Percentiles rank a stretch among this genome's conserved stretches.
phyloP scores from a whole-genome alignment of 37 sponge, comb jelly and placozoan species.

The Cladorhizidae sp. region DNA sequence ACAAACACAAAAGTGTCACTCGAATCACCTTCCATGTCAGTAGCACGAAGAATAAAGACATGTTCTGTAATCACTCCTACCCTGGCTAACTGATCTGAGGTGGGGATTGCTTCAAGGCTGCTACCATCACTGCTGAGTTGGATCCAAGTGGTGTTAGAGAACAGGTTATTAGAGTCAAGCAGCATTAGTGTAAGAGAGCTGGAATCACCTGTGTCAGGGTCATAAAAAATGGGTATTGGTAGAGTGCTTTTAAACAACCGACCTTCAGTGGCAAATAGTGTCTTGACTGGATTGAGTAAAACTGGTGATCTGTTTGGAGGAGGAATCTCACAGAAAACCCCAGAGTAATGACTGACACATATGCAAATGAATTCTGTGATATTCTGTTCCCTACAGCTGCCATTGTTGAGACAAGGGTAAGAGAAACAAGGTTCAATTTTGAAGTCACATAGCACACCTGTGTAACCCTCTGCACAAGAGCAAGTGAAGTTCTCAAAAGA shows the following conservation, averaged over 20 bases:
- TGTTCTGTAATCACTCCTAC: slow-evolving; percentile 24
- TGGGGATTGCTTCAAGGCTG: slow-evolving; percentile 46
- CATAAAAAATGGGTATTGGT: slow-evolving; percentile 56
- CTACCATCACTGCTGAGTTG: slow-evolving; percentile 8
- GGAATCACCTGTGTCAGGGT: slow-evolving; percentile 46
- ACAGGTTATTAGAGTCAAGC: slow-evolving; percentile 23
- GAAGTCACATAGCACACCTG: slow-evolving; percentile 6
- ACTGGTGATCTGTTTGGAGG: slow-evolving; percentile 29
- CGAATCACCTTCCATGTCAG: slow-evolving; percentile 30
- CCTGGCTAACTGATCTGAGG: background rate
- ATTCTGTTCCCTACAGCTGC: background rate
- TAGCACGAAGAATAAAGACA: slow-evolving; percentile 32
- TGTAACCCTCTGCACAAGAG: slow-evolving; percentile 4
- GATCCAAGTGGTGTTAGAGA: slow-evolving; percentile 52
- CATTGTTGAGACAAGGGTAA: slow-evolving; percentile 19
- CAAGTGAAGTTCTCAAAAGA: slow-evolving; percentile 8
- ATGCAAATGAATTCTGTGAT: background rate
- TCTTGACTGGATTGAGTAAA: slow-evolving; percentile 43
- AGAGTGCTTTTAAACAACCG: slow-evolving; percentile 24
- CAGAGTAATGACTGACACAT: background rate
- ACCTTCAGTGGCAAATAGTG: slow-evolving; percentile 39
- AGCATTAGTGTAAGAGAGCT: slow-evolving; percentile 27
- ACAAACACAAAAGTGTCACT: slow-evolving; percentile 40
- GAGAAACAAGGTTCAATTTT: slow-evolving; percentile 10
- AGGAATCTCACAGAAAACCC: background rate